Conservation (phyloP, 2,113 vertebrate genomes). For the Globicephala melas region DNA sequence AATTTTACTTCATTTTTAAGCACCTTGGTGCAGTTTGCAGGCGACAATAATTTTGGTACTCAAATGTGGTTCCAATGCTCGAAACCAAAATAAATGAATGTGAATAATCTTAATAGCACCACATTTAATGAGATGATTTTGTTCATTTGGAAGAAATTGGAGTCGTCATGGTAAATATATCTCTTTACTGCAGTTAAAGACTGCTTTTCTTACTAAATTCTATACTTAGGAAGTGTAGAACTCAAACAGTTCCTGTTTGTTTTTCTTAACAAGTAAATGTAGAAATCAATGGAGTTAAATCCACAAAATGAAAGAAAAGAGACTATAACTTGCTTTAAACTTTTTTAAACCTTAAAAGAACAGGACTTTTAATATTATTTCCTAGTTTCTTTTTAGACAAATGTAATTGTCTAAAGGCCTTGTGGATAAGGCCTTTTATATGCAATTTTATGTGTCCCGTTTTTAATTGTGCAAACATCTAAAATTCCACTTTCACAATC, state of each 20-base stretch:
- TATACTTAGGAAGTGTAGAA: neutral
- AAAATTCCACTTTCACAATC: neutral
- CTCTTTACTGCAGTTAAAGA: neutral
- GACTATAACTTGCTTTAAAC: neutral
- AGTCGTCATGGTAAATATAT: neutral
- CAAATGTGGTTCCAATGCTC: slow-evolving; percentile 70
- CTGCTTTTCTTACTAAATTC: neutral
- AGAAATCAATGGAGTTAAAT: slow-evolving; percentile 8
- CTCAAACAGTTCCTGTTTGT: neutral
- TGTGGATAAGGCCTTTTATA: too few species aligned
- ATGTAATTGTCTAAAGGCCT: neutral
- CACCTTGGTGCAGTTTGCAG: neutral
- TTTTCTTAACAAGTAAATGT: slow-evolving; percentile 23
- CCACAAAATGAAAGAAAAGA: slow-evolving; percentile 31
- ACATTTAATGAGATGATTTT: slow-evolving; percentile 73
- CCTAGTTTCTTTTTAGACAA: neutral
- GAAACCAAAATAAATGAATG: slow-evolving; percentile 37
- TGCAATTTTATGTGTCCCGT: neutral
- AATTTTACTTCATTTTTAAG: slow-evolving; percentile 42
- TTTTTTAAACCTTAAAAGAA: neutral
- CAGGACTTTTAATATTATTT: neutral
- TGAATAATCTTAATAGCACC: slow-evolving; percentile 60
- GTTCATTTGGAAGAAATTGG: slow-evolving; percentile 27
- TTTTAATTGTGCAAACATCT: neutral
- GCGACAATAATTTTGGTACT: slow-evolving; percentile 59